Evolutionary conservation across 1,140 invertebrate species (phyloP).

Genomic region (Drosophila malerkotliana): DNA sequence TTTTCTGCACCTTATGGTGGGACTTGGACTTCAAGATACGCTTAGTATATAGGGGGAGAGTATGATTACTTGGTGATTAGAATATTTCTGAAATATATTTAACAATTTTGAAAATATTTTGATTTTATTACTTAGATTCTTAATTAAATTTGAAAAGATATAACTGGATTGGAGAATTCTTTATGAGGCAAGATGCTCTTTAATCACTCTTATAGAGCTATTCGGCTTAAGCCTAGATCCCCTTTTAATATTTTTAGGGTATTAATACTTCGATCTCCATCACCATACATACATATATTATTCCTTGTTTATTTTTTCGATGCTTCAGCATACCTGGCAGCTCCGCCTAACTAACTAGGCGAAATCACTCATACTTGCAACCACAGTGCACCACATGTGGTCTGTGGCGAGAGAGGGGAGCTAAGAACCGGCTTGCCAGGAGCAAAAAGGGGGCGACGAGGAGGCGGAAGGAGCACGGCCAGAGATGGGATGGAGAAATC

Average conservation of each 20-base stretch:
- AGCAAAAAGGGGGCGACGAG: neutral
- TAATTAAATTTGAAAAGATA: too few relatives aligned
- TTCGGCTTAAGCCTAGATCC: too few relatives aligned
- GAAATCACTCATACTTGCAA: slow-evolving; percentile 74
- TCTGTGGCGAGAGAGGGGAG: slow-evolving; percentile 26
- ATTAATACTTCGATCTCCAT: neutral
- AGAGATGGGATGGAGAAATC: slow-evolving; percentile 27
- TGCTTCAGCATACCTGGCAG: slow-evolving; percentile 52
- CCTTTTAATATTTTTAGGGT: neutral
- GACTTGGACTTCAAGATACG: slow-evolving; percentile 8
- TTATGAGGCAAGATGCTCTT: too few relatives aligned
- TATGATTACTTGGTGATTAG: too few relatives aligned
- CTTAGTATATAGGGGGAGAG: neutral
- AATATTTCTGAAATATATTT: too few relatives aligned
- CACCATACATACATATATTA: too few relatives aligned
- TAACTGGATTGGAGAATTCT: too few relatives aligned
- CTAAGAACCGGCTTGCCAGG: slow-evolving; percentile 63
- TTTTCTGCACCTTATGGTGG: slow-evolving; percentile 48
- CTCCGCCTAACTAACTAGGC: slow-evolving; percentile 68
- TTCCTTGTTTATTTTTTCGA: slow-evolving; percentile 18
- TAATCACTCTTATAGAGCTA: too few relatives aligned
- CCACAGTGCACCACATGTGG: slow-evolving; percentile 65
- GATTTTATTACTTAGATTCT: too few relatives aligned
- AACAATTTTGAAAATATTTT: too few relatives aligned
- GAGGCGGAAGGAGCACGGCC: neutral